These are phyloP conservation scores for Leptopterna dolabrata DNA, from an alignment of 2,888 invertebrate genomes.

Conservation along the genomic window DNA sequence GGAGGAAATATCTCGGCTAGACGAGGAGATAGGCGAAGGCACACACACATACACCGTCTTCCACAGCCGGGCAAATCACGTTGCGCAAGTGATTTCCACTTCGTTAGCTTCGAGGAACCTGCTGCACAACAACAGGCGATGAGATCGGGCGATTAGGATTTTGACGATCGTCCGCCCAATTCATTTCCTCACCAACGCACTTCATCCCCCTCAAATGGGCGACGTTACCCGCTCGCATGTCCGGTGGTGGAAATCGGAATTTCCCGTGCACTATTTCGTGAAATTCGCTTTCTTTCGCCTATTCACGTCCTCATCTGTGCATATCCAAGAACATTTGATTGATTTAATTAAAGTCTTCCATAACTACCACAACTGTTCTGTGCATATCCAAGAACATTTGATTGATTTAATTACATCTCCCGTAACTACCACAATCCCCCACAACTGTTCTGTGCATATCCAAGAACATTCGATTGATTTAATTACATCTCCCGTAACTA, in stretches of 20 bases:
- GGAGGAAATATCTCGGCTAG: neutral
- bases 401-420: no score
- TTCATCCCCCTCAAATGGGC: neutral
- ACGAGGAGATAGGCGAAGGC: neutral
- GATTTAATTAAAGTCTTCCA: no score
- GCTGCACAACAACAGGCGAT: neutral
- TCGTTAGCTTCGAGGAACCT: neutral
- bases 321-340: no score
- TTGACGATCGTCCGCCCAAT: neutral
- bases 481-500: no score
- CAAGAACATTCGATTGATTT: no score
- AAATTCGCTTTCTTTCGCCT: neutral
- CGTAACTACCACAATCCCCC: no score
- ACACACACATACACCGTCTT: neutral
- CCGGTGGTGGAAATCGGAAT: neutral
- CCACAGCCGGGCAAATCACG: neutral
- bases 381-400: no score
- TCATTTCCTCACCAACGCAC: neutral
- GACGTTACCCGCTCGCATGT: neutral
- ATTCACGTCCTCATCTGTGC: no score
- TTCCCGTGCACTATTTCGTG: neutral
- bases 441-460: no score
- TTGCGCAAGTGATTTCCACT: constrained; percentile 3
- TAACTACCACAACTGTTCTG: no score
- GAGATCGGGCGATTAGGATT: neutral